Base-by-base conservation (phyloP, 1,140 invertebrate species). In the honey bee (Apis mellifera) region DNA sequence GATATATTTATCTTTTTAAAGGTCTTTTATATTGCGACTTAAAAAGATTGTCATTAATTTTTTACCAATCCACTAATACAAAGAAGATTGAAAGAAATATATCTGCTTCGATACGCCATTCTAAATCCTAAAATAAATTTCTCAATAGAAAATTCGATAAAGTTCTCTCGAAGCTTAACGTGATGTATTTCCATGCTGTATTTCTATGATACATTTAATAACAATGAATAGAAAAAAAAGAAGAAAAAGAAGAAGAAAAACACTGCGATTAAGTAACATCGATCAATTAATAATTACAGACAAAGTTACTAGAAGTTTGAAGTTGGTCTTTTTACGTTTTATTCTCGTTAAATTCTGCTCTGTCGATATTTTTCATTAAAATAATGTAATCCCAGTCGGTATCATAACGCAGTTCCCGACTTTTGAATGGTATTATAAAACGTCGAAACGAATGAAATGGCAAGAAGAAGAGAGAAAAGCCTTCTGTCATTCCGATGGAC, bases 361-460 rank as follows among this genome's bases (percentile, higher is more conserved):
- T 55, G 50, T 54, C 60, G 21, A 65, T 17, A 57, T 66, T 75
- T 72, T 81, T 81, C 48, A 23, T 50, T 79, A 57, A 50, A 81
- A 13, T 23, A 42, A 59, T 21, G 19, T 74, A 55, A 75, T 68
- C 17, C 70, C 17, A 4, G n/a, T 5, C 52, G 62, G 52, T 65
- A 59, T 48, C 50, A 74, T 55, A 80, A 74, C 64, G 60, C 23
- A 21, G 50, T 17, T n/a, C 8, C 19, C 15, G 64, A 54, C 54
- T 59, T 68, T 68, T 76, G 17, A 77, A 77, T 76, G 74, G 55
- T 70, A 54, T 76, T 59, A 82, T 82, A 62, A 82, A 70, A 42
- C 60, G 80, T 52, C 55, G 26, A 55, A 69, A 59, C 50, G 48
- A 55, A 82, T 70, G 65, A 82, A 77, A 77, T 55, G 15, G 42